A percentile compares a stretch with the other conserved stretches of the same genome.
Evolutionary conservation across 2,888 invertebrate species (phyloP).

Genomic region (Helobdella robusta): DNA sequence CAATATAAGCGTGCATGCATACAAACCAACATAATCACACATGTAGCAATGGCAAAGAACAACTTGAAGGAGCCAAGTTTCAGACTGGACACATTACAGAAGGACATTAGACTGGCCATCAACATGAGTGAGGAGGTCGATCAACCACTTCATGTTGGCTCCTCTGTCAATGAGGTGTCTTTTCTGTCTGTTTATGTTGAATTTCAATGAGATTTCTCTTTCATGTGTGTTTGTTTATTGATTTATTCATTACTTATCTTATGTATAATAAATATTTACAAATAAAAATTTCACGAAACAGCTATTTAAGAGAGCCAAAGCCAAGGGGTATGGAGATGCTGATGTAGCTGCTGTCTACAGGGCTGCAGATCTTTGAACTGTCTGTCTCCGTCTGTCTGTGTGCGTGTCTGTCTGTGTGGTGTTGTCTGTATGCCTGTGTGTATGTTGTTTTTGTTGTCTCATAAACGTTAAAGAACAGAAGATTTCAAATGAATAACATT

Average conservation of each 20-base stretch:
- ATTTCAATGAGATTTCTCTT: no score
- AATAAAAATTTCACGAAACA: no score
- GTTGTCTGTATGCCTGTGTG: slow-evolving; percentile 18
- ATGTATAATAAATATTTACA: no score
- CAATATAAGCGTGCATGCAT: no score
- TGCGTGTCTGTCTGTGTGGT: slow-evolving; percentile 16
- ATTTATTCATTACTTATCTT: no score
- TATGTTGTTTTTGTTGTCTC: not conserved
- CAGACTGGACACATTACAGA: slow-evolving; percentile 19
- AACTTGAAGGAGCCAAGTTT: slow-evolving; percentile 9
- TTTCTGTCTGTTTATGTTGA: no score
- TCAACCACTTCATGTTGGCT: slow-evolving; percentile 23
- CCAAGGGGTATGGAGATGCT: slow-evolving; percentile 83
- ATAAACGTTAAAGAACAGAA: no score
- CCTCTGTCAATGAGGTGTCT: slow-evolving; percentile 20
- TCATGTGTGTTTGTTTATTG: no score
- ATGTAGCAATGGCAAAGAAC: slow-evolving; percentile 20
- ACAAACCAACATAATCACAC: no score
- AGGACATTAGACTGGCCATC: slow-evolving; percentile 19
- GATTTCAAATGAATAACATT: no score
- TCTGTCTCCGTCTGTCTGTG: slow-evolving; percentile 1
- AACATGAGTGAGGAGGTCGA: slow-evolving; percentile 22
- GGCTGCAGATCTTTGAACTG: slow-evolving; percentile 39
- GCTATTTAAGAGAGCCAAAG: slow-evolving; percentile 84
- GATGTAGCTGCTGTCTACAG: slow-evolving; percentile 85